Evolutionary conservation across 2,888 invertebrate species (phyloP).

Genomic region (Caenorhabditis sinica): DNA sequence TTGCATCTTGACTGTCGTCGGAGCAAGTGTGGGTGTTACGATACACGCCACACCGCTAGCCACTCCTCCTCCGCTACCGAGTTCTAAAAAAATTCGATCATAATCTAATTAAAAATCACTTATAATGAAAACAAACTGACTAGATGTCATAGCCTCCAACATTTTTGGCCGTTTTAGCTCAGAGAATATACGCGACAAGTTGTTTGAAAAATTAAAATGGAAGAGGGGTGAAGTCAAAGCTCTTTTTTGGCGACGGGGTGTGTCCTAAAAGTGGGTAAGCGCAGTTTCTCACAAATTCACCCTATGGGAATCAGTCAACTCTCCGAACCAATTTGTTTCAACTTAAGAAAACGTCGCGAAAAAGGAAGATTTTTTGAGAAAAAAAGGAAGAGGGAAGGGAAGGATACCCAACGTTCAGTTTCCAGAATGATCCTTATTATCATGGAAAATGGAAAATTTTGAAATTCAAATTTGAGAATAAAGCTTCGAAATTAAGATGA

Average conservation of each 20-base stretch:
- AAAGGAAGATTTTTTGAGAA: slow-evolving; percentile 4
- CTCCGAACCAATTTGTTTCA: slow-evolving; percentile 44
- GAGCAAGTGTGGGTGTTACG: slow-evolving; percentile 71
- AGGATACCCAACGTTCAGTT: not conserved
- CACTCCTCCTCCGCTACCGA: slow-evolving; percentile 61
- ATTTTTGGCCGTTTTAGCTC: not conserved
- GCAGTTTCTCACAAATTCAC: slow-evolving; percentile 19
- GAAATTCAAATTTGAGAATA: not conserved
- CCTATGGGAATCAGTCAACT: slow-evolving; percentile 43
- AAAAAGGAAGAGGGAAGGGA: not conserved
- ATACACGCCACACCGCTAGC: slow-evolving; percentile 69
- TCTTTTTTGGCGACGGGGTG: slow-evolving; percentile 1
- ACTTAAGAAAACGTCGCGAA: slow-evolving; percentile 18
- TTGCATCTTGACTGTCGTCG: slow-evolving; percentile 68
- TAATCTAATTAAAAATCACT: not conserved
- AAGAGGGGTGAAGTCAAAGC: slow-evolving; percentile 11
- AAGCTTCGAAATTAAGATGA: not conserved
- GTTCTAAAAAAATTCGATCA: slow-evolving; percentile 35
- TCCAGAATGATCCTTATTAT: not conserved
- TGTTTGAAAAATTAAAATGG: slow-evolving; percentile 5
- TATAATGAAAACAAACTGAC: slow-evolving; percentile 5
- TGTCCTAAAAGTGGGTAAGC: slow-evolving; percentile 10
- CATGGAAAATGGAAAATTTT: not conserved
- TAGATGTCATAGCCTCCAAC: slow-evolving; percentile 7
- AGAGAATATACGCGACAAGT: not conserved